Evolutionary conservation across 2,797 vertebrate species (phyloP).

Genomic region (Pangasius macronema): DNA sequence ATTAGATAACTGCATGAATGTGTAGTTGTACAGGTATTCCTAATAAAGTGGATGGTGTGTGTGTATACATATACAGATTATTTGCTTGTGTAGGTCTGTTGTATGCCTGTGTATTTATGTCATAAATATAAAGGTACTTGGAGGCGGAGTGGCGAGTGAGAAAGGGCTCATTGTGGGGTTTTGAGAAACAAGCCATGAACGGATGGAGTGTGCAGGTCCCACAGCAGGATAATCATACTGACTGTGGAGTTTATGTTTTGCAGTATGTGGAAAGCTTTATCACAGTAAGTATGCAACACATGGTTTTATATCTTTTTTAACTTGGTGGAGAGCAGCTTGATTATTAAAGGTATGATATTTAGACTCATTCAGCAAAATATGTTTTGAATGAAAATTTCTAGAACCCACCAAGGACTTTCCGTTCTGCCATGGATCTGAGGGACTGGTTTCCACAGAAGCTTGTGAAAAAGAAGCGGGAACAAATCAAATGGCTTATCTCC

Average conservation of each 20-base stretch:
- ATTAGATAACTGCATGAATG: too few relatives aligned
- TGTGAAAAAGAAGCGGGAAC: slow-evolving; percentile 83
- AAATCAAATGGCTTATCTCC: slow-evolving; percentile 80
- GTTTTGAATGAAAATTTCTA: slow-evolving; percentile 52
- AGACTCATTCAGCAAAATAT: not conserved
- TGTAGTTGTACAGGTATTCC: not conserved
- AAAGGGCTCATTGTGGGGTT: slow-evolving; percentile 81
- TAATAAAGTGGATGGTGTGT: not conserved
- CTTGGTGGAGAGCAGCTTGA: not conserved
- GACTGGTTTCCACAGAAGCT: slow-evolving; percentile 83
- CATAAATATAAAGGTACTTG: slow-evolving; percentile 72
- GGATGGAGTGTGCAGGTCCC: slow-evolving; percentile 84
- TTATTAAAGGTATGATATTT: not conserved
- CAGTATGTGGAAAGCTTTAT: slow-evolving; percentile 89
- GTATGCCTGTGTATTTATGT: not conserved
- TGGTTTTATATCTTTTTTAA: slow-evolving; percentile 49
- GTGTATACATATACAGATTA: not conserved
- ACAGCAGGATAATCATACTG: slow-evolving; percentile 86
- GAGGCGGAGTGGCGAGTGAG: slow-evolving; percentile 85
- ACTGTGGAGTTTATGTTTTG: slow-evolving; percentile 83
- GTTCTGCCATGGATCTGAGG: slow-evolving; percentile 81
- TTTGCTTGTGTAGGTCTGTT: not conserved
- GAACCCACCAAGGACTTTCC: slow-evolving; percentile 81
- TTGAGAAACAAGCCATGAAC: slow-evolving; percentile 82
- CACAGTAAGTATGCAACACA: slow-evolving; percentile 68